A percentile compares a stretch with the other conserved stretches of the same genome.
Conservation (phyloP, 1,140 invertebrate species). For the Spodoptera litura region DNA sequence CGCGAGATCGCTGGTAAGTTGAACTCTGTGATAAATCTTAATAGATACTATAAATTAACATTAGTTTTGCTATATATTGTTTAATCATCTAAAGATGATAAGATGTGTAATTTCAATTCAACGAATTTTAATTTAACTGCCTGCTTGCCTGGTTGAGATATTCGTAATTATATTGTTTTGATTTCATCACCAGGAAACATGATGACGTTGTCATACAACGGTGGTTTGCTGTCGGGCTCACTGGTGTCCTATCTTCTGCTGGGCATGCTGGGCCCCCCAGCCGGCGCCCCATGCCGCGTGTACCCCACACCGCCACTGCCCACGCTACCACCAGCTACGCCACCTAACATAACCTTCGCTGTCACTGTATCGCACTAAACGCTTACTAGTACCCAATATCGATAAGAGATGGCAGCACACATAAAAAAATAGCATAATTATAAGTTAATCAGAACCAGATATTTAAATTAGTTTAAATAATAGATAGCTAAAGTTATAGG, state of each 20-base stretch:
- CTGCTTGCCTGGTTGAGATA: no score
- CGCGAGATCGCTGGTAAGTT: conserved; percentile 81
- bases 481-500: no score
- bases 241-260: conserved; percentile 93
- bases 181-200: conserved; percentile 90
- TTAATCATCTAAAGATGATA: no score
- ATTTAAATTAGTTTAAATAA: no score
- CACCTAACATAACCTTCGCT: conserved; percentile 59
- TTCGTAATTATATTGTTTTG: background rate
- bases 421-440: no score
- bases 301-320: conserved; percentile 73
- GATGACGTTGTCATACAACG: conserved; percentile 96
- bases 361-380: conserved; percentile 57
- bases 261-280: conserved; percentile 89
- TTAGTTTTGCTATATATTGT: background rate
- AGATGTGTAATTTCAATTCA: no score
- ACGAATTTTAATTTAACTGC: no score
- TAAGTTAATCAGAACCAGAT: no score
- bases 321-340: conserved; percentile 64
- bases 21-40: background rate
- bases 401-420: background rate
- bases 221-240: conserved; percentile 93
- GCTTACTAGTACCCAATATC: background rate
- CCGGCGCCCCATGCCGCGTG: conserved; percentile 65
- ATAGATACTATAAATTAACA: background rate